Evolutionary conservation across 2,113 vertebrate species (phyloP).

Genomic region (Protobothrops mucrosquamatus): DNA sequence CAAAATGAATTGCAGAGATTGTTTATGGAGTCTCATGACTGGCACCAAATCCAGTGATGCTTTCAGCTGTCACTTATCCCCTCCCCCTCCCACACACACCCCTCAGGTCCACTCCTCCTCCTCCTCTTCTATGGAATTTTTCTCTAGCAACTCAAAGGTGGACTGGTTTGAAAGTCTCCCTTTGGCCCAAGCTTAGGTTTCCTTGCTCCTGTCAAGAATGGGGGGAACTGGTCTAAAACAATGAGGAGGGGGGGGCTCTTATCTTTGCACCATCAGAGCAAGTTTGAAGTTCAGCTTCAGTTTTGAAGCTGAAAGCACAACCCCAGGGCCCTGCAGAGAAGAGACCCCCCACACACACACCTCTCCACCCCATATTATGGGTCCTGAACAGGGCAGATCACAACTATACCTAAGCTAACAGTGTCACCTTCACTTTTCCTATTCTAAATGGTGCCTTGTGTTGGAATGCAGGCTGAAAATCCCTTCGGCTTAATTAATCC

Average conservation of each 20-base stretch:
- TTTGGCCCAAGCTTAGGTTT: background rate
- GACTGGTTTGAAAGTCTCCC: background rate
- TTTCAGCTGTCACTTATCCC: background rate
- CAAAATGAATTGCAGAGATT: background rate
- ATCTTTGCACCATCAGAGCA: background rate
- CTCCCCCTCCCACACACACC: background rate
- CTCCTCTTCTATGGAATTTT: rapidly evolving
- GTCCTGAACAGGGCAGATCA: background rate
- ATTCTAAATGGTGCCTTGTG: background rate
- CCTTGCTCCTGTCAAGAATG: background rate
- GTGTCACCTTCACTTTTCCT: background rate
- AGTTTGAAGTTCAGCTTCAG: background rate
- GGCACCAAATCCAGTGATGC: background rate
- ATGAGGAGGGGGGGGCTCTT: background rate
- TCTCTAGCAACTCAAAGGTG: background rate
- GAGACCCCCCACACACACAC: too few species aligned
- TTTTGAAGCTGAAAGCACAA: background rate
- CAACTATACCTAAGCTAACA: too few species aligned
- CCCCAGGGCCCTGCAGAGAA: background rate
- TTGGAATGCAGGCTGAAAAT: too few species aligned
- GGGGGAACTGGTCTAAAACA: background rate
- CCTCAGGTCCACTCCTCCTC: background rate
- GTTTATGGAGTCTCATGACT: background rate
- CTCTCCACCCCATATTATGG: background rate
- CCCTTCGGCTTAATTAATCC: background rate